phyloP scores from a whole-genome alignment of 35 echinoderm and acorn worm genomes.

The Acanthaster planci region DNA sequence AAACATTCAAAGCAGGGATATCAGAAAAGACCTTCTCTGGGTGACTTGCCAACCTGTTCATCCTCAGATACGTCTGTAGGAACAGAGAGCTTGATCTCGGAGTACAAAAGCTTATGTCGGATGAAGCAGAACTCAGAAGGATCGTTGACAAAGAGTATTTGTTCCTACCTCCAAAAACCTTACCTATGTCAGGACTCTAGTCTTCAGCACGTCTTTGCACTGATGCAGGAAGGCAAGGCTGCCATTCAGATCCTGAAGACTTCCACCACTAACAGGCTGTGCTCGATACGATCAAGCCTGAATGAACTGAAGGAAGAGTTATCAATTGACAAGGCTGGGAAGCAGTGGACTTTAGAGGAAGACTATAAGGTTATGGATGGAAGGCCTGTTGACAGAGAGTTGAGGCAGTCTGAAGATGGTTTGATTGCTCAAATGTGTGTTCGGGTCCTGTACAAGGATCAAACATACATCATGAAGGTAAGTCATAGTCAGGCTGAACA shows the following conservation, averaged over 20 bases:
- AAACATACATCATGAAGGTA: conserved; percentile 53
- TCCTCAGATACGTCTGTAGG: not conserved
- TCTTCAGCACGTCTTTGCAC: conserved; percentile 18
- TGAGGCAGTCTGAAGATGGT: conserved; percentile 26
- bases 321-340: conserved; percentile 3
- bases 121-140: conserved; percentile 19
- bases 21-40: not conserved
- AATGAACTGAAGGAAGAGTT: not conserved
- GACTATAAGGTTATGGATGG: conserved; percentile 39
- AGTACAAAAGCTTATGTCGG: not conserved
- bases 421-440: conserved; percentile 31
- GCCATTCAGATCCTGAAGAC: conserved; percentile 23
- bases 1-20: not conserved
- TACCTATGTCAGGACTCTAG: not conserved
- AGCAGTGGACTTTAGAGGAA: conserved; percentile 25
- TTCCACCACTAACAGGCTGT: conserved; percentile 3
- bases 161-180: not conserved
- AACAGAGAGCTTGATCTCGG: not conserved
- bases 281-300: not conserved
- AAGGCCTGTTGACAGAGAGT: conserved; percentile 16
- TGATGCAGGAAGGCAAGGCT: not conserved
- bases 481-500: not conserved
- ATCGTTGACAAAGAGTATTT: conserved; percentile 16
- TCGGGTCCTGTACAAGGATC: conserved; percentile 13
- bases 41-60: not conserved